Evolutionary conservation across 2,113 vertebrate genomes (phyloP).

Genomic region (Cinclus cinclus): DNA sequence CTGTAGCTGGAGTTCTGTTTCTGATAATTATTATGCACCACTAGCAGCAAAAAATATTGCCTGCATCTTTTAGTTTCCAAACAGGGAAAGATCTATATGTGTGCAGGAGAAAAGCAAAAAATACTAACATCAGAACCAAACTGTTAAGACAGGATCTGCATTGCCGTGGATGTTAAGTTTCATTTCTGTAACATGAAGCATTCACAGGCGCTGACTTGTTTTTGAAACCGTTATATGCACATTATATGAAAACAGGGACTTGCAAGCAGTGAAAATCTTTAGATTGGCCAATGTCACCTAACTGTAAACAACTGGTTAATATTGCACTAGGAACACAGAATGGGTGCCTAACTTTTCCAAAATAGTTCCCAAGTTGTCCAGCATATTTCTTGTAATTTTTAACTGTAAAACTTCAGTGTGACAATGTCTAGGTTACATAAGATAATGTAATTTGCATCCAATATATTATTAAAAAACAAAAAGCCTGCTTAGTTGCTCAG

Average conservation of each 20-base stretch:
- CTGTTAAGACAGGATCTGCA: not conserved
- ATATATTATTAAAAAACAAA: not conserved
- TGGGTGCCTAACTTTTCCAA: not conserved
- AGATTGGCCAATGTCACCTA: not conserved
- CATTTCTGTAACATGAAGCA: not conserved
- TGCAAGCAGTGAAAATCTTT: not conserved
- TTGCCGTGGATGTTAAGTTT: not conserved
- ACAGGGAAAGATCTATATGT: not conserved
- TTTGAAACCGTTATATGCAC: not conserved
- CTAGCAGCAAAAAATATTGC: slow-evolving; percentile 38
- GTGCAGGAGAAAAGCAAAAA: slow-evolving; percentile 11
- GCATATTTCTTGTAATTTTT: not conserved
- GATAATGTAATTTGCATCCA: not conserved
- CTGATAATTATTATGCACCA: slow-evolving; percentile 25
- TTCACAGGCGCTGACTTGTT: not conserved
- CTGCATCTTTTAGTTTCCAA: slow-evolving; percentile 11
- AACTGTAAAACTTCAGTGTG: not conserved
- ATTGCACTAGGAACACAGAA: not conserved
- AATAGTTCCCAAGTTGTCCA: not conserved
- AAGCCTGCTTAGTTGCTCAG: not conserved
- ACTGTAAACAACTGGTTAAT: not conserved
- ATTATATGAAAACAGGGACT: not conserved
- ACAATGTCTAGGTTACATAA: not conserved
- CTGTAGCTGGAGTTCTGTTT: slow-evolving; percentile 39
- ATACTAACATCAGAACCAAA: not conserved